These are phyloP conservation scores for Heliocidaris tuberculata DNA, from an alignment of 35 echinoderm and acorn worm genomes.

Conservation along the genomic window DNA sequence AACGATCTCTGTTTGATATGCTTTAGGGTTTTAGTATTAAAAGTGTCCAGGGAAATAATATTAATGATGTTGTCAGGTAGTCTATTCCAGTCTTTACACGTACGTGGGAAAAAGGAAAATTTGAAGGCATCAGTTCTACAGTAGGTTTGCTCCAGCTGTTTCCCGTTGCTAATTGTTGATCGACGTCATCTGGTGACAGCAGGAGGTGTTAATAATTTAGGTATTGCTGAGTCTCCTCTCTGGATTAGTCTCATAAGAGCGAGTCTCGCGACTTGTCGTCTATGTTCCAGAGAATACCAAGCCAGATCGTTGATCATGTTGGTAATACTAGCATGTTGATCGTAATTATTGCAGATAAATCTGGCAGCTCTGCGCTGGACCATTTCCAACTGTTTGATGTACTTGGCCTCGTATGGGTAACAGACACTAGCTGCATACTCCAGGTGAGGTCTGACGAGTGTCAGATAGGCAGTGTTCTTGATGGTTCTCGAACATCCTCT, in stretches of 20 bases:
- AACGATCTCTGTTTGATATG: too few relatives aligned
- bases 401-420: too few relatives aligned
- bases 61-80: background rate
- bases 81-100: background rate
- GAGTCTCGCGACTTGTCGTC: background rate
- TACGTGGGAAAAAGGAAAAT: background rate
- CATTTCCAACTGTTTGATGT: too few relatives aligned
- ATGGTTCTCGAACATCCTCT: too few relatives aligned
- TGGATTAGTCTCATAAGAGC: background rate
- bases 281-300: background rate
- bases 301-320: background rate
- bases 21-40: too few relatives aligned
- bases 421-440: too few relatives aligned
- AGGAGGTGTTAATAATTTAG: background rate
- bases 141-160: background rate
- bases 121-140: background rate
- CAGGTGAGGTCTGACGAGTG: too few relatives aligned
- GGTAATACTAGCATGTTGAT: background rate
- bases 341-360: background rate
- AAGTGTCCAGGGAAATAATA: too few relatives aligned
- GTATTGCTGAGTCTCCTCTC: background rate
- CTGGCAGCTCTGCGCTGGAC: too few relatives aligned
- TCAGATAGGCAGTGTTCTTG: too few relatives aligned
- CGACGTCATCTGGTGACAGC: background rate
- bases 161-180: background rate